phyloP scores from a whole-genome alignment of 2,113 vertebrate species.

The Larimichthys crocea region DNA sequence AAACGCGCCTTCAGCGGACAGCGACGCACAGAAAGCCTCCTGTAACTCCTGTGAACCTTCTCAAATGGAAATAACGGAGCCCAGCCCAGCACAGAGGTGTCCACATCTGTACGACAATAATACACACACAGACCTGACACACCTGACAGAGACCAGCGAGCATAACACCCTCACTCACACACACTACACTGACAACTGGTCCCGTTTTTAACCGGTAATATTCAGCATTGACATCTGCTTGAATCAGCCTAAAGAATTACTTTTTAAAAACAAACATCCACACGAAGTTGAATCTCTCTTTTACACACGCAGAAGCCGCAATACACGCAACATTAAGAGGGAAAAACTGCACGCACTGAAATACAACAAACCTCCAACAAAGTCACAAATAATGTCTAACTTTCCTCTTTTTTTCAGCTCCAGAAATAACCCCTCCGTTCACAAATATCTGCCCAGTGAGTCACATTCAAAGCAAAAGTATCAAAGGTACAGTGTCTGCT shows the following conservation, averaged over 20 bases:
- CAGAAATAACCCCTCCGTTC: background rate
- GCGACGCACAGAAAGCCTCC: background rate
- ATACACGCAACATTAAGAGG: background rate
- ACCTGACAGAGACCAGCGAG: background rate
- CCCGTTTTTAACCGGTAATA: background rate
- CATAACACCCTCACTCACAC: slow-evolving; percentile 2
- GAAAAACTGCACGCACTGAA: background rate
- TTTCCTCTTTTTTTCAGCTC: background rate
- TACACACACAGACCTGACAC: background rate
- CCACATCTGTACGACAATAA: background rate
- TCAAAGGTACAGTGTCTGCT: background rate
- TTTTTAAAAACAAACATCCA: background rate
- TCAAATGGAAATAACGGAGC: background rate
- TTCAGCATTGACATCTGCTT: background rate
- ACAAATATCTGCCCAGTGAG: background rate
- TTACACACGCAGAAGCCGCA: background rate
- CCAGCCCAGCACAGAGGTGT: background rate
- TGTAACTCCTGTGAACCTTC: background rate
- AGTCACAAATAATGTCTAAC: background rate
- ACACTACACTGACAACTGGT: background rate
- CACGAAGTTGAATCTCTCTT: background rate
- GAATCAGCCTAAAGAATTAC: background rate
- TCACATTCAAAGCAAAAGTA: slow-evolving; percentile 2
- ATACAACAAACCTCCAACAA: background rate
- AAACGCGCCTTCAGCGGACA: slow-evolving; percentile 15